phyloP scores from a whole-genome alignment of 2,113 vertebrate species.

The pig (Sus scrofa) region T2T-Sscrofa CM000827.6:60738001-60738500 shows the following conservation, averaged over 20 bases:
- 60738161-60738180: conserved; percentile 94
- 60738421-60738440: conserved; percentile 38
- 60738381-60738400: neutral
- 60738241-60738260: conserved; percentile 35
- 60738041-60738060: conserved; percentile 92
- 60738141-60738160: conserved; percentile 86
- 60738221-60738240: conserved; percentile 92
- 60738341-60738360: conserved; percentile 24
- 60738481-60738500: conserved; percentile 4
- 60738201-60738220: conserved; percentile 91
- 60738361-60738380: conserved; percentile 11
- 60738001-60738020: conserved; percentile 82
- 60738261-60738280: neutral
- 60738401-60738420: neutral
- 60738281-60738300: neutral
- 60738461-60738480: neutral
- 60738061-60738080: conserved; percentile 93
- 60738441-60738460: conserved; percentile 31
- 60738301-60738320: neutral
- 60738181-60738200: conserved; percentile 91
- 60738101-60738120: conserved; percentile 89
- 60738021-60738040: conserved; percentile 98
- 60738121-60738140: conserved; percentile 87
- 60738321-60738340: neutral
- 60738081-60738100: conserved; percentile 92